Evolutionary conservation across 2,113 vertebrate genomes (phyloP), one percentile per base, ranked within the genome.

Genomic region (Motacilla tschutschensis): DNA sequence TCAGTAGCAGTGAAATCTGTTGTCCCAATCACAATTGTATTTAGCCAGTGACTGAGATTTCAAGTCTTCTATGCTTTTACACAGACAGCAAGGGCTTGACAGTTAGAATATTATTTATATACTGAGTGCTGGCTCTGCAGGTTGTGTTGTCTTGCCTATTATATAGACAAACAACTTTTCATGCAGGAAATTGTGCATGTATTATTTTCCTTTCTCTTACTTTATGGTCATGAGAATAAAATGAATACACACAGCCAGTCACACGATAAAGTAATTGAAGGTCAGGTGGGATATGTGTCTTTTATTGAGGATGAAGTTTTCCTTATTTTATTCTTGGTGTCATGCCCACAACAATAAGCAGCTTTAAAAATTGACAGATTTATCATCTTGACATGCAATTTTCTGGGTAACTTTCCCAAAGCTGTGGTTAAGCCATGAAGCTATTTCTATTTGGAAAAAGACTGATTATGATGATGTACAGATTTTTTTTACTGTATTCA

Each of bases 301-400:
- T 65, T 29, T 65, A 87, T 85, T 59, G 18, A 89, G 69, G 57
- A 94, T 90, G 65, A 87, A 36, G 15, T 77, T 94, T 79, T 79
- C 63, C 57, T 51, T 70, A 89, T 95, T 95, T 93, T 94, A 81
- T 87, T 79, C 33, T 84, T 86, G 78, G 15, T 93, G 84, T 76
- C 80, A 94, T 92, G 80, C 71, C 63, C 76, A 73, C 79, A 94
- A 94, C 33, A 92, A 94, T 91, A 93, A 95, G 67, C 86, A 85
- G 74, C 77, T 94, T 94, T 93, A 91, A 73, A 96, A 96, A 96
- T 85, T 90, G 93, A 94, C 82, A 96, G 70, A 95, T 96, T 96
- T 95, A 93, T 97, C 96, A 96, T 93, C 70, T 79, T 96, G 95
- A 93, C 92, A 93, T 88, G 82, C 79, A 95, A 90, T 97, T 95